Base-by-base conservation (phyloP, 2,888 invertebrate species). In the Mylabris sibirica region DNA sequence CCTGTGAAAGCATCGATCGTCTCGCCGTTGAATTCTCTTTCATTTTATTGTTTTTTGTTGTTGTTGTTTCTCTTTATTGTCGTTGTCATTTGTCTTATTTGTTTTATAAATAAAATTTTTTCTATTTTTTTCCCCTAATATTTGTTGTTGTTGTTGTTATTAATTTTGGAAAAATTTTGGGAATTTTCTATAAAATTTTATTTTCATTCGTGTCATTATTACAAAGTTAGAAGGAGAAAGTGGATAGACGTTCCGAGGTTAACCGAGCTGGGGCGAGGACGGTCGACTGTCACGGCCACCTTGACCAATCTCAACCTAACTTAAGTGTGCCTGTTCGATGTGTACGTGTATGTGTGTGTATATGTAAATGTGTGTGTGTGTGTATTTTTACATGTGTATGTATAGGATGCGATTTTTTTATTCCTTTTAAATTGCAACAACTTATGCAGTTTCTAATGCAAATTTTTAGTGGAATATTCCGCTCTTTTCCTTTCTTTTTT, bases 301-400 rank as follows among this genome's bases (percentile, higher is more conserved):
- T 83, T 84, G 84, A 84, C 84, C 84, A 84, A 83, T 84, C 84
- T 83, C 84, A 84, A 84, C 82, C 76, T 81, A 83, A 83, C 72
- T 77, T 75, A 74, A 74, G 76, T 78, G 75, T 73, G 74, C 76
- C 76, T 67, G 74, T 70, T 68, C 72, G 66, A 57, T 24, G 24
- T 24, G 53, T 24, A 14, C 11, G 24, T 24, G 41, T 57, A 60
- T 22, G 61, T 63, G 59, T 65, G 53, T 65, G 60, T 60, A 38
- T 49, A 35, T 57, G 34, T 53, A n/a, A 11, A 17, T 49, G n/a
- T 12, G 14, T 41, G 53, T 41, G 64, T 66, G 63, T 59, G 59
- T 65, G 53, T 26, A 65, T 59, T 4, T 26, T 34, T 34, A 34
- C 34, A 34, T 12, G 17, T 26, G 38, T 60, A 64, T 34, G 64